Percentiles rank a stretch among this genome's conserved stretches.
Evolutionary conservation across 2,113 vertebrate genomes (phyloP).

Genomic region (Columbina picui): DNA sequence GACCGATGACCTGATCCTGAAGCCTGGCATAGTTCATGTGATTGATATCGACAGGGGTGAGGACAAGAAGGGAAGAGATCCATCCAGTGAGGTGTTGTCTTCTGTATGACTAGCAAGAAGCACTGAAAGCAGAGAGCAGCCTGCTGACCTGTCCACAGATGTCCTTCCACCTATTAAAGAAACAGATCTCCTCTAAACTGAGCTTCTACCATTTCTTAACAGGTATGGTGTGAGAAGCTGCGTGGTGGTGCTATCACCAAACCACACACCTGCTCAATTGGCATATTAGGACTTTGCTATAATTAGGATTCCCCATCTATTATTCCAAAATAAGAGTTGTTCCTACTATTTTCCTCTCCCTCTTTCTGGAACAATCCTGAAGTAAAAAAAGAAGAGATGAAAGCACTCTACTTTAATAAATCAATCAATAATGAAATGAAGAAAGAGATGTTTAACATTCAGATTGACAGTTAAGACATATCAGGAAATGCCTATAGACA

Average conservation of each 20-base stretch:
- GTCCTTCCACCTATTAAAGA: constrained; percentile 80
- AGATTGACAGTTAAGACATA: constrained; percentile 69
- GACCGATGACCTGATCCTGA: constrained; percentile 81
- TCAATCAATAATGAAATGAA: constrained; percentile 53
- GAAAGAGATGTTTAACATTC: constrained; percentile 64
- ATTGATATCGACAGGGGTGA: constrained; percentile 79
- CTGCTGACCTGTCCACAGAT: constrained; percentile 70
- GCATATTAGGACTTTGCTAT: constrained; percentile 16
- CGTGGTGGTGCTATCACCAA: not conserved
- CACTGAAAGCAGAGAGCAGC: constrained; percentile 85
- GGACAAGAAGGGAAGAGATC: constrained; percentile 85
- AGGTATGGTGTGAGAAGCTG: not conserved
- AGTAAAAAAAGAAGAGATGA: not conserved
- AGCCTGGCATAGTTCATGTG: constrained; percentile 79
- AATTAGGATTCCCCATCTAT: constrained; percentile 33
- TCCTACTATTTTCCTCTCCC: not conserved
- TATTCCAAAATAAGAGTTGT: constrained; percentile 55
- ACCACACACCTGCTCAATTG: not conserved
- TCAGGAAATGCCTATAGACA: constrained; percentile 67
- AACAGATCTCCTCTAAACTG: constrained; percentile 81
- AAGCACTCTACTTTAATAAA: constrained; percentile 39
- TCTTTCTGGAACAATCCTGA: constrained; percentile 22
- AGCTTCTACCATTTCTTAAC: not conserved
- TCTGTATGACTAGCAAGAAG: constrained; percentile 91
- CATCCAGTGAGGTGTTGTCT: constrained; percentile 85